Base-by-base conservation (phyloP, 2,113 vertebrate genomes). In the Rhynchopsitta pachyrhyncha region DNA sequence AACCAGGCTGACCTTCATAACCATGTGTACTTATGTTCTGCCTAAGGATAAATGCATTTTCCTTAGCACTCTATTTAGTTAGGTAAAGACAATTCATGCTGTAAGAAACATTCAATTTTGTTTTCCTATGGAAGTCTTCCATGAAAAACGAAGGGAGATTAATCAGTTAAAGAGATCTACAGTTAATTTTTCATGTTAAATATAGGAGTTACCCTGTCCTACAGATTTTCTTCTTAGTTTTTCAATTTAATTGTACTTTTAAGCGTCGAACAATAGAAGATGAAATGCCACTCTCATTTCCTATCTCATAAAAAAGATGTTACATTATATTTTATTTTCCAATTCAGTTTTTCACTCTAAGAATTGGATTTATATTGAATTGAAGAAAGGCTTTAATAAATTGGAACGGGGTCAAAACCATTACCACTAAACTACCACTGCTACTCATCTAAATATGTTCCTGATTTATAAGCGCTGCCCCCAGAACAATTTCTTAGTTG, bases 321-420 rank as follows among this genome's bases (percentile, higher is more conserved):
- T 92, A 64, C 2, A 3, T 88, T 95, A 85, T 31, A 85, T 87
- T 97, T 96, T 95, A 33, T 53, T 93, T 95, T 93, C 91, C 92
- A 96, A 93, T 93, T 96, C 57, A 93, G 59, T 89, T 97, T 93
- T 97, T 95, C 88, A 53, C 19, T 82, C 53, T 75, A 73, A 91
- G 49, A 62, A 44, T 64, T 53, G 47, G 29, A 73, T 96, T 92
- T 86, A 94, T 22, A 64, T 25, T 91, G 68, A 23, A 59, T 91
- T 93, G 66, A 86, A 86, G 28, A 85, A 86, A 93, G 41, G 35
- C 12, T 94, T 68, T 86, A 94, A 95, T 92, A 90, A 93, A 47
- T 70, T 94, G 81, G 75, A 95, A 95, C 67, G 59, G 42, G 37
- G 50, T 96, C 75, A 96, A 95, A 96, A 67, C 31, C 93, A 64